Evolutionary conservation across 2,888 invertebrate species (phyloP).

Genomic region (Rapana venosa): DNA sequence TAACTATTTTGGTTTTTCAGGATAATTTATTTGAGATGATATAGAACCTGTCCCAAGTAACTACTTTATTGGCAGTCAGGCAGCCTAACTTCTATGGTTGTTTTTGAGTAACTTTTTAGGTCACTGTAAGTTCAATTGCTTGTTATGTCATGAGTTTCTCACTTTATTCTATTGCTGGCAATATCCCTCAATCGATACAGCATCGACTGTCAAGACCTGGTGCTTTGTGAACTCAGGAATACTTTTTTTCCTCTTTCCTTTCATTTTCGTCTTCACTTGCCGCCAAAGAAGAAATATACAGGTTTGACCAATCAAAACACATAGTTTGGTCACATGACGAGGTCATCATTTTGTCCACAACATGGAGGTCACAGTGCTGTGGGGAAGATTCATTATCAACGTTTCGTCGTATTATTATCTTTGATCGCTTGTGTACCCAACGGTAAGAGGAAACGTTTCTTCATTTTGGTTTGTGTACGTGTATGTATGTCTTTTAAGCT

Average conservation of each 20-base stretch:
- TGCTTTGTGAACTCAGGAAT: too few species aligned
- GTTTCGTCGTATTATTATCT: background rate
- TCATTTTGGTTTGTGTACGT: background rate
- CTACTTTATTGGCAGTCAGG: too few species aligned
- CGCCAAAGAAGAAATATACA: constrained; percentile 33
- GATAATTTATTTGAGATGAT: too few species aligned
- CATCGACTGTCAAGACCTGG: too few species aligned
- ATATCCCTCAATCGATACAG: too few species aligned
- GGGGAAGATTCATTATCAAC: constrained; percentile 21
- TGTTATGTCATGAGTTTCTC: too few species aligned
- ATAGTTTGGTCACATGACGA: constrained; percentile 37
- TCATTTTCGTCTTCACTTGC: constrained; percentile 36
- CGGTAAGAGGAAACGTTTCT: constrained; percentile 9
- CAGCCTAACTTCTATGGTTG: too few species aligned
- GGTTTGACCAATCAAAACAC: constrained; percentile 39
- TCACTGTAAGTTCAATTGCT: too few species aligned
- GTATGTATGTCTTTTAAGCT: background rate
- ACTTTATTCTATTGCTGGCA: too few species aligned
- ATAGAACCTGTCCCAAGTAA: too few species aligned
- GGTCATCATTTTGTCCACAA: constrained; percentile 46
- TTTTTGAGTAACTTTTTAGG: too few species aligned
- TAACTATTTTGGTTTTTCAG: too few species aligned
- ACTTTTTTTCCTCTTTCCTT: background rate
- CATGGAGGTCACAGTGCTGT: constrained; percentile 42
- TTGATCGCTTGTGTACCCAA: background rate